Evolutionary conservation across 2,113 vertebrate species (phyloP).

Genomic region (Mastomys coucha): DNA sequence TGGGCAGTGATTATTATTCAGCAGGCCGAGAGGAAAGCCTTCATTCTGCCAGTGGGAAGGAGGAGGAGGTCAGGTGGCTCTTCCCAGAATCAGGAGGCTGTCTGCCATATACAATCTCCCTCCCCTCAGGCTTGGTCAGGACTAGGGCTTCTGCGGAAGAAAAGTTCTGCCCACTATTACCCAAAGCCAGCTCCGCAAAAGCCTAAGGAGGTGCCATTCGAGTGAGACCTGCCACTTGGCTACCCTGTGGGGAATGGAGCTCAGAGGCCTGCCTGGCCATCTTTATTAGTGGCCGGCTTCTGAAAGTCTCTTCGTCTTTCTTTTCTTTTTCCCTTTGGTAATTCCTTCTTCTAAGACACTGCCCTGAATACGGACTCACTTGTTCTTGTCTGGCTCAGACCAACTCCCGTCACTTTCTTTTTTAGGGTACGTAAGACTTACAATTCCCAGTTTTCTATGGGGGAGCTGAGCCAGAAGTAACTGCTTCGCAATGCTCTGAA

Average conservation of each 20-base stretch:
- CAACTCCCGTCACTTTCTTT: slow-evolving; percentile 84
- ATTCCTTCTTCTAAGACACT: slow-evolving; percentile 85
- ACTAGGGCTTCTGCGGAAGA: slow-evolving; percentile 89
- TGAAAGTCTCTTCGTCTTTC: slow-evolving; percentile 51
- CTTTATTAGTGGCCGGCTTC: slow-evolving; percentile 79
- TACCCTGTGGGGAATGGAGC: slow-evolving; percentile 52
- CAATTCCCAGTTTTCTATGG: slow-evolving; percentile 89
- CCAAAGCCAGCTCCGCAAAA: slow-evolving; percentile 84
- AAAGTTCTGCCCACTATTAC: slow-evolving; percentile 87
- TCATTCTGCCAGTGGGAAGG: slow-evolving; percentile 83
- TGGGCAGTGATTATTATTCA: slow-evolving; percentile 89
- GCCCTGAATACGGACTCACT: slow-evolving; percentile 84
- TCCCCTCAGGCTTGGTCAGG: slow-evolving; percentile 77
- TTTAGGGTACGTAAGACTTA: slow-evolving; percentile 86
- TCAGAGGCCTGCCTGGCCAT: neutral
- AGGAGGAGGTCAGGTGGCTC: slow-evolving; percentile 89
- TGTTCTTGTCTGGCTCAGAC: slow-evolving; percentile 84
- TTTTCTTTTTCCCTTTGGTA: slow-evolving; percentile 74
- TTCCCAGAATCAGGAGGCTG: slow-evolving; percentile 89
- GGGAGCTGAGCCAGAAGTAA: slow-evolving; percentile 90
- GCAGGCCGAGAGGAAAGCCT: slow-evolving; percentile 81
- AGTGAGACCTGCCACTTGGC: neutral
- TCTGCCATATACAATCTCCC: slow-evolving; percentile 84
- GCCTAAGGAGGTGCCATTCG: slow-evolving; percentile 80
- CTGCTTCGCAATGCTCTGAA: slow-evolving; percentile 85